Percentiles rank a stretch among this genome's conserved stretches.
phyloP scores from a whole-genome alignment of 2,113 vertebrate species.

The Cololabis saira region DNA sequence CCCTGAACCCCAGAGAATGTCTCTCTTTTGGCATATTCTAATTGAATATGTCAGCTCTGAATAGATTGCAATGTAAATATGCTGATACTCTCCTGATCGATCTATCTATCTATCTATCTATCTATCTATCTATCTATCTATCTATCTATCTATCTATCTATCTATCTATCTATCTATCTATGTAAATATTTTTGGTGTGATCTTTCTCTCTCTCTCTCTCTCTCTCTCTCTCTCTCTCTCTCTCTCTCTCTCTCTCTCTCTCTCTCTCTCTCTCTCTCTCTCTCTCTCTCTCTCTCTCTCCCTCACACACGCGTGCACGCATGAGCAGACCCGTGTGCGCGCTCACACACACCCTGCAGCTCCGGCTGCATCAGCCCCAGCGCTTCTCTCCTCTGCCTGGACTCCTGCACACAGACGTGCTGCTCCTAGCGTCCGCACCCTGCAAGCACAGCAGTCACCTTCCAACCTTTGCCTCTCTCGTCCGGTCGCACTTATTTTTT shows the following conservation, averaged over 20 bases:
- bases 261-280: constrained; percentile 16
- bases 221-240: constrained; percentile 22
- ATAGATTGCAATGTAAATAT: constrained; percentile 44
- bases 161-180: constrained; percentile 23
- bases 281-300: constrained; percentile 2
- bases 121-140: constrained; percentile 22
- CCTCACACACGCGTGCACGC: no score
- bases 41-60: constrained; percentile 40
- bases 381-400: constrained; percentile 60
- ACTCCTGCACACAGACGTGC: constrained; percentile 60
- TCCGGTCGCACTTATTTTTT: constrained; percentile 57
- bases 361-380: constrained; percentile 59
- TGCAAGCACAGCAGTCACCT: constrained; percentile 79
- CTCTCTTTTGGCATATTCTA: constrained; percentile 44
- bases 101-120: constrained; percentile 12
- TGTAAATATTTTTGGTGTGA: constrained; percentile 23
- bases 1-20: constrained; percentile 45
- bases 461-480: constrained; percentile 79
- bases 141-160: constrained; percentile 25
- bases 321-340: no score
- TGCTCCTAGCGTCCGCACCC: constrained; percentile 78
- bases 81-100: constrained; percentile 12
- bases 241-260: constrained; percentile 22
- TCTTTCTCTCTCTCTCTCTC: constrained; percentile 31
- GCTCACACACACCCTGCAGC: neutral